Evolutionary conservation across 2,888 invertebrate genomes (phyloP), one percentile per base, ranked within the genome.

Genomic region (Chymomyza caudatula): DNA sequence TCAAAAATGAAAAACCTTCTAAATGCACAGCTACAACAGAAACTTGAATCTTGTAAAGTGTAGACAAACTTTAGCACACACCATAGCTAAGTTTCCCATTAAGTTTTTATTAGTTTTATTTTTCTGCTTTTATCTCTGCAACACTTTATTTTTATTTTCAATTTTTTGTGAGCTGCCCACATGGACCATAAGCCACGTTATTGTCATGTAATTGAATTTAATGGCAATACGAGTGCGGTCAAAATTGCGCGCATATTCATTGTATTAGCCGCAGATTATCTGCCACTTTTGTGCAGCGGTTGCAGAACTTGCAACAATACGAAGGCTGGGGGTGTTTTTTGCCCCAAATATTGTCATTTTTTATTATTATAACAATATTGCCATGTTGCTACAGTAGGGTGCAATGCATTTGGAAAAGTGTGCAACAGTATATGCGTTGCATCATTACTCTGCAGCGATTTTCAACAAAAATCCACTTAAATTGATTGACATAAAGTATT

Each of bases 171-270:
- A 71, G 73, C 83, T 73, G 74, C 83, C 29, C 29, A 11, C 11
- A 37, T 47, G 60, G 67, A 74, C 85, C 80, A 75, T 85, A 79
- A 86, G 80, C 83, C 74, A 71, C 81, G 80, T 83, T 86, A 86
- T 84, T 85, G 85, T 78, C 75, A 67, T 82, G 83, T 85, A 84
- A 84, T 84, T 86, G 84, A 84, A 84, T 86, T 76, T 85, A 86
- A 84, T 79, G 75, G 79, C 78, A 73, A 78, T 74, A 63, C 73
- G 64, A 77, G 53, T 51, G 60, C 52, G 71, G 79, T 71, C 77
- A 47, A 47, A 11, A 56, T 37, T 61, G 54, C 64, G 60, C 49
- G 42, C 56, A 47, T 60, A 49, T 60, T 60, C 69, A 77, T 77
- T 80, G 84, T 80, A 74, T 80, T 80, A 77, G 84, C 73, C 69